These are phyloP conservation scores for Junco hyemalis DNA, from an alignment of 2,113 vertebrate species.

Conservation along the genomic window DNA sequence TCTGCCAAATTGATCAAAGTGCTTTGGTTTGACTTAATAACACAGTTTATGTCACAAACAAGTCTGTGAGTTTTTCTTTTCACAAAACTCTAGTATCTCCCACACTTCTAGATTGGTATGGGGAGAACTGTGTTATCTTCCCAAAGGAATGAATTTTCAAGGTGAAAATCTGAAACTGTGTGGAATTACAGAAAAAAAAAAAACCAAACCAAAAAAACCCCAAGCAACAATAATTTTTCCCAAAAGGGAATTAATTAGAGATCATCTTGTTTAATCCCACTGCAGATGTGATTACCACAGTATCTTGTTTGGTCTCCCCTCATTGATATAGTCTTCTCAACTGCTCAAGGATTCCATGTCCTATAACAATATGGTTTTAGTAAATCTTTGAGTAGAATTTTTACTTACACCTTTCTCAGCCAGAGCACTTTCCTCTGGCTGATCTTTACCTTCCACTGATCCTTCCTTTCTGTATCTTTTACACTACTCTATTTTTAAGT, in stretches of 20 bases:
- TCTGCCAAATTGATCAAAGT: background rate
- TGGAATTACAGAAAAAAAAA: background rate
- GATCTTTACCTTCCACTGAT: background rate
- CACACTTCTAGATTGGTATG: background rate
- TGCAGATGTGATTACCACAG: background rate
- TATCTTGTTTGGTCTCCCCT: background rate
- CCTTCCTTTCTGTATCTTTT: background rate
- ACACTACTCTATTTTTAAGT: background rate
- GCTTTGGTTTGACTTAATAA: background rate
- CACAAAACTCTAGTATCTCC: background rate
- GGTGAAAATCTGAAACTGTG: background rate
- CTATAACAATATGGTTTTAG: background rate
- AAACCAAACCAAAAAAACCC: too few relatives aligned
- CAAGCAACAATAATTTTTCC: background rate
- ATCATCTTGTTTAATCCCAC: background rate
- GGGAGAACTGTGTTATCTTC: background rate
- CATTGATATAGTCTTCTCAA: background rate
- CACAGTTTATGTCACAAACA: background rate
- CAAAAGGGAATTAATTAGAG: background rate
- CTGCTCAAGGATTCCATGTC: background rate
- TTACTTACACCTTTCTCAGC: background rate
- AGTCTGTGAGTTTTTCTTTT: background rate
- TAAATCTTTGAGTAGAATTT: background rate
- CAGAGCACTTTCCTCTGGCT: background rate
- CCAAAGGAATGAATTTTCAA: background rate